These are phyloP conservation scores for Shargacucullia verbasci DNA, from an alignment of 2,888 invertebrate genomes.

Conservation along the genomic window DNA sequence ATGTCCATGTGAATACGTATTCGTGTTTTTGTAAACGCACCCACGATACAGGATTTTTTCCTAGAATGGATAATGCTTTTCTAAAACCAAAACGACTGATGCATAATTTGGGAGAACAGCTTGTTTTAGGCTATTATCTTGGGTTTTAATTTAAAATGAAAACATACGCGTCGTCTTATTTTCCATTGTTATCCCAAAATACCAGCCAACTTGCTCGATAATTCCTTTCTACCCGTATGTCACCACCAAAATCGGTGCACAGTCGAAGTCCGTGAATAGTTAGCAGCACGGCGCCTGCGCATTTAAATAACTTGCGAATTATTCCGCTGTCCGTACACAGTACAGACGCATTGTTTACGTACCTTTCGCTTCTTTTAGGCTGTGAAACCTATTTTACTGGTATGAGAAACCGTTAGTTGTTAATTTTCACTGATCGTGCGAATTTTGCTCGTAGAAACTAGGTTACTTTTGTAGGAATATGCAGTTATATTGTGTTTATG, in stretches of 20 bases:
- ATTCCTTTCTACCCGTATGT: slow-evolving; percentile 26
- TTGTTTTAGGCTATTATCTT: no score
- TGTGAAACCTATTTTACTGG: slow-evolving; percentile 49
- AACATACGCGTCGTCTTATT: no score
- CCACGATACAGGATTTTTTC: no score
- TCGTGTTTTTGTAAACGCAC: no score
- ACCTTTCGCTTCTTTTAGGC: slow-evolving; percentile 53
- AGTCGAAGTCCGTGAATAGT: slow-evolving; percentile 62
- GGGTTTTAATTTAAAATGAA: no score
- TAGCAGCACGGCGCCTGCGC: slow-evolving; percentile 50
- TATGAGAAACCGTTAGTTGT: slow-evolving; percentile 10
- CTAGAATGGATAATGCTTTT: no score
- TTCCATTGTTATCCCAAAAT: no score
- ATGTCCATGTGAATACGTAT: no score
- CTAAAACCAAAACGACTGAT: no score
- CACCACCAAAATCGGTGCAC: slow-evolving; percentile 59
- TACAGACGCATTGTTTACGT: slow-evolving; percentile 58
- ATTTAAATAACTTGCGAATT: slow-evolving; percentile 74
- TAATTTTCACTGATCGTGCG: slow-evolving; percentile 3
- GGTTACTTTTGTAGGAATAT: no score
- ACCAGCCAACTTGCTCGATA: neutral
- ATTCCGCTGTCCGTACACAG: slow-evolving; percentile 50
- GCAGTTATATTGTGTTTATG: no score
- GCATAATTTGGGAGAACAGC: no score
- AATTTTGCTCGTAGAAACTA: slow-evolving; percentile 9